These are phyloP conservation scores for Drosophila bocki DNA, from an alignment of 1,140 invertebrate species.

Conservation along the genomic window DNA sequence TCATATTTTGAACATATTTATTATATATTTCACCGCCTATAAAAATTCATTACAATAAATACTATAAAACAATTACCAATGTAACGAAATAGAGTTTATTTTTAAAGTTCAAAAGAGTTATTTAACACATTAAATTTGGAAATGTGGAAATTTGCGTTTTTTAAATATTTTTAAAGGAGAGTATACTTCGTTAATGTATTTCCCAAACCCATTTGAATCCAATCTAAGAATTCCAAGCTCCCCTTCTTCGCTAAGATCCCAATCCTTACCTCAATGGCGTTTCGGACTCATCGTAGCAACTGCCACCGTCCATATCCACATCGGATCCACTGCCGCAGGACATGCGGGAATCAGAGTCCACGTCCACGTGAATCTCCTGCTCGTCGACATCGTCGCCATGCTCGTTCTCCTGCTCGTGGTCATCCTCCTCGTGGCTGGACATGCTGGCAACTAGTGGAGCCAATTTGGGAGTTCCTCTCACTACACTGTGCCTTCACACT, in stretches of 20 bases:
- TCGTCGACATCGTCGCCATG: conserved; percentile 86
- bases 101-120: background rate
- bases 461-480: conserved; percentile 55
- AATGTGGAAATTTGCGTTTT: background rate
- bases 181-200: too few relatives aligned
- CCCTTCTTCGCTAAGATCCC: background rate
- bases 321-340: conserved; percentile 86
- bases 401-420: conserved; percentile 75
- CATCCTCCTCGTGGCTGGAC: conserved; percentile 85
- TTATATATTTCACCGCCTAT: background rate
- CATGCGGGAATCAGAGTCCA: conserved; percentile 87
- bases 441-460: conserved; percentile 73
- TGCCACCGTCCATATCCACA: conserved; percentile 85
- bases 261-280: conserved; percentile 78
- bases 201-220: background rate
- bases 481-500: conserved; percentile 13
- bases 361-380: conserved; percentile 87
- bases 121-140: too few relatives aligned
- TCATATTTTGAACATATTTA: background rate
- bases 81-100: too few relatives aligned
- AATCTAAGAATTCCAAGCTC: too few relatives aligned
- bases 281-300: conserved; percentile 85
- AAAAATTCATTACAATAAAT: too few relatives aligned
- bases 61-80: too few relatives aligned
- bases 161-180: background rate